Conservation (phyloP, 37 sponge, comb jelly and placozoan species). For the Spongilla lacustris region DNA sequence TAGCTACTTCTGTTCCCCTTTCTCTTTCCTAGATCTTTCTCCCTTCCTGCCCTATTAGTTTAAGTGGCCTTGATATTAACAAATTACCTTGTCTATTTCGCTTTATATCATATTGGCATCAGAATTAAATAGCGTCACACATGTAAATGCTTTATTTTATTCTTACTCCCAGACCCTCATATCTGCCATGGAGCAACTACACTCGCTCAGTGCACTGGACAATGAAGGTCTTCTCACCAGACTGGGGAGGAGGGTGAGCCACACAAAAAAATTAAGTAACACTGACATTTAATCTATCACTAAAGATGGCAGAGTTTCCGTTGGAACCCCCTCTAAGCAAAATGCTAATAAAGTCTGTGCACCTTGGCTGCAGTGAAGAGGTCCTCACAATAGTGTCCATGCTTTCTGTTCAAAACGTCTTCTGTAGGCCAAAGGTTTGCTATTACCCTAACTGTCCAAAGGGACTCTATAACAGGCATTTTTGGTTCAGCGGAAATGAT, state of each 20-base stretch:
- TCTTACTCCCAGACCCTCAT: slow-evolving; percentile 75
- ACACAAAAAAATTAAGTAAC: no score
- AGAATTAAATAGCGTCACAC: no score
- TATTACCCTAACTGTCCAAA: no score
- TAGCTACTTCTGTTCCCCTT: neutral
- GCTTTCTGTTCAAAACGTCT: slow-evolving; percentile 98
- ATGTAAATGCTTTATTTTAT: neutral
- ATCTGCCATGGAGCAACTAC: slow-evolving; percentile 96
- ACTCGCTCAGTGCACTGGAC: slow-evolving; percentile 93
- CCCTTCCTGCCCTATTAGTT: no score
- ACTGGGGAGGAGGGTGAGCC: slow-evolving; percentile 70
- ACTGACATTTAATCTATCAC: no score
- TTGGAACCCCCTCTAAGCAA: slow-evolving; percentile 95
- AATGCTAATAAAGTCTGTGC: slow-evolving; percentile 94
- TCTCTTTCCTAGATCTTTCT: neutral
- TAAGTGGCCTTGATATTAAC: neutral
- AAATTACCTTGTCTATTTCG: no score
- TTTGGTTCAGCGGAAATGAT: no score
- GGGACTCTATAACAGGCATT: no score
- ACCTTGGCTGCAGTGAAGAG: slow-evolving; percentile 97
- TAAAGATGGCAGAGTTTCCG: slow-evolving; percentile 96
- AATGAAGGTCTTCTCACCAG: slow-evolving; percentile 94
- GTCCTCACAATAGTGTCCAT: slow-evolving; percentile 95
- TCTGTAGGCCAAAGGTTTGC: slow-evolving; percentile 92
- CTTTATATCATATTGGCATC: no score